Percentiles rank a stretch among this genome's conserved stretches.
phyloP scores from a whole-genome alignment of 1,140 invertebrate species.

The Brachionus angularis region DNA sequence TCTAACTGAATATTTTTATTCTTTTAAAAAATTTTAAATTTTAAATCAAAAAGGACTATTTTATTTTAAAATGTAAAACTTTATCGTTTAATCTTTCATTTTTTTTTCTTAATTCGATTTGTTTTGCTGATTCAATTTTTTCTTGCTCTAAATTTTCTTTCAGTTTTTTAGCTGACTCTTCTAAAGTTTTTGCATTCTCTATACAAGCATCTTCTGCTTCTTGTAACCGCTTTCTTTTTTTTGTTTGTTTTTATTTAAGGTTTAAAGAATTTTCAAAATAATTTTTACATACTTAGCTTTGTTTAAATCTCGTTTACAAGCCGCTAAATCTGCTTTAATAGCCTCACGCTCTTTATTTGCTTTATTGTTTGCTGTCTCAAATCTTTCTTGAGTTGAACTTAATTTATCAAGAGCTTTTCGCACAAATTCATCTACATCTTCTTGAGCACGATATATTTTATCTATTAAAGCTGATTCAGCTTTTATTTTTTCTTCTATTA shows the following conservation, averaged over 20 bases:
- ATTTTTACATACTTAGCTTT: constrained; percentile 31
- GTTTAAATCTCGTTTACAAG: constrained; percentile 21
- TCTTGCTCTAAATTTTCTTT: constrained; percentile 8
- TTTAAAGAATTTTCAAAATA: not conserved
- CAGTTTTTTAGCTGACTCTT: not conserved
- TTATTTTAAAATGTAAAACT: not conserved
- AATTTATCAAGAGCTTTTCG: constrained; percentile 1
- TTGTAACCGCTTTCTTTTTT: constrained; percentile 27
- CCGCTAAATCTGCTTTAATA: constrained; percentile 8
- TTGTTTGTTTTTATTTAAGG: no score
- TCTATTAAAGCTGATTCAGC: not conserved
- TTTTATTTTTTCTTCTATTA: constrained; percentile 32
- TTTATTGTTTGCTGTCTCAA: not conserved
- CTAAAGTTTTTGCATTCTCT: not conserved
- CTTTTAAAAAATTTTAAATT: not conserved
- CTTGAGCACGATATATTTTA: constrained; percentile 8
- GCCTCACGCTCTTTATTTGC: constrained; percentile 16
- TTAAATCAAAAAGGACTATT: not conserved
- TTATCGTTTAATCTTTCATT: not conserved
- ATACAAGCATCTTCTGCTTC: not conserved
- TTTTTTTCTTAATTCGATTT: not conserved
- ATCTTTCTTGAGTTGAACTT: constrained; percentile 1
- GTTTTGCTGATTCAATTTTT: constrained; percentile 19
- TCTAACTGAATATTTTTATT: constrained; percentile 21
- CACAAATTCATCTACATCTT: constrained; percentile 14